Conservation (phyloP, 2,888 invertebrate genomes). For the Plebejus argus region DNA sequence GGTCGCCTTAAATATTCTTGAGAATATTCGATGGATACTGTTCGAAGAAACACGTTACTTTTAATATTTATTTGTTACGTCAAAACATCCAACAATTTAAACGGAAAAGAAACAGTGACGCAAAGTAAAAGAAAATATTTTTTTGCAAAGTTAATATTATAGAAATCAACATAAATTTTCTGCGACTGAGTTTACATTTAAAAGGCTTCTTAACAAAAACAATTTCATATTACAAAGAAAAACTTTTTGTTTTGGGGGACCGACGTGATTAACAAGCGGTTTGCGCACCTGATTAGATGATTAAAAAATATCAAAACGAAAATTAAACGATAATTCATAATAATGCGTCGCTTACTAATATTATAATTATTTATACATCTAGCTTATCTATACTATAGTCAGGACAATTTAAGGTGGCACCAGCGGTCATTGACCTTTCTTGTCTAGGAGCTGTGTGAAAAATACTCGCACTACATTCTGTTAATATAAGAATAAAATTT, state of each 20-base stretch:
- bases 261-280: background rate
- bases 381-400: too few species aligned
- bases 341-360: too few species aligned
- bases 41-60: background rate
- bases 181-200: background rate
- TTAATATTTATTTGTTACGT: background rate
- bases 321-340: too few species aligned
- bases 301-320: background rate
- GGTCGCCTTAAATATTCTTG: background rate
- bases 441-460: too few species aligned
- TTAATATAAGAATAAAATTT: too few species aligned
- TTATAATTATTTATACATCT: too few species aligned
- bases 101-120: background rate
- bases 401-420: too few species aligned
- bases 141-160: background rate
- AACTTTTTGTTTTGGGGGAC: background rate
- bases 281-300: background rate
- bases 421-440: too few species aligned
- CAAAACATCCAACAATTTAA: background rate
- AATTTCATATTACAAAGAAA: slow-evolving; percentile 19
- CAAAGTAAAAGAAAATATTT: background rate
- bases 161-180: slow-evolving; percentile 10
- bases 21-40: background rate
- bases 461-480: too few species aligned
- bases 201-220: slow-evolving; percentile 25